Conservation (phyloP, 2,797 vertebrate genomes). For the Chelon auratus region DNA sequence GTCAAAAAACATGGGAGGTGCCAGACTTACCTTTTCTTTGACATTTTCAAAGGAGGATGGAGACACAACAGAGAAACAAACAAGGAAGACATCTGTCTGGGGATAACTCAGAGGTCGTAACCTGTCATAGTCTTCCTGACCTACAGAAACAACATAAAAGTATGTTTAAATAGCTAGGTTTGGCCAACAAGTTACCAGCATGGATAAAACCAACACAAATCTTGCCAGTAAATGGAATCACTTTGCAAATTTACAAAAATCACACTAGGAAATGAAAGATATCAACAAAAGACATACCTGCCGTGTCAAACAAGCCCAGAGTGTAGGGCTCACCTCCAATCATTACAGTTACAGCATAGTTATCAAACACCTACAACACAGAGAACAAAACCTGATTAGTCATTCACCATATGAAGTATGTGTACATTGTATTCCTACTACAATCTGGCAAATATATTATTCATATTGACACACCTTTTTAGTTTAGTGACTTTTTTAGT, state of each 20-base stretch:
- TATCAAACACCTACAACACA: slow-evolving; percentile 85
- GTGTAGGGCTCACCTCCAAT: slow-evolving; percentile 89
- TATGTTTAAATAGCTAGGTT: background rate
- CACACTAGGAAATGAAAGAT: background rate
- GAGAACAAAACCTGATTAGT: slow-evolving; percentile 3
- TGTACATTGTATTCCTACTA: background rate
- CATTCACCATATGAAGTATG: background rate
- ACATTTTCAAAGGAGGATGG: slow-evolving; percentile 90
- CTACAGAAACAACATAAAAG: slow-evolving; percentile 63
- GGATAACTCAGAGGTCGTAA: slow-evolving; percentile 89
- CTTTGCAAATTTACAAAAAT: background rate
- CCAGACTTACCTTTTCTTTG: slow-evolving; percentile 85
- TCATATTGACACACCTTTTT: no score
- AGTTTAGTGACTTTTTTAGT: no score
- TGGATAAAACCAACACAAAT: background rate
- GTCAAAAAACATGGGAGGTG: background rate
- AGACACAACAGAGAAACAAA: slow-evolving; percentile 88
- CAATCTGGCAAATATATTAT: background rate
- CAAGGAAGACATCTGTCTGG: slow-evolving; percentile 88
- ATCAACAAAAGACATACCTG: slow-evolving; percentile 75
- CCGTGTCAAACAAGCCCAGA: slow-evolving; percentile 88
- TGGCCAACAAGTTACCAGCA: background rate
- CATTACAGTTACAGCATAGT: slow-evolving; percentile 90
- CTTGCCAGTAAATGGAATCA: no score
- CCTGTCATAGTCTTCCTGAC: slow-evolving; percentile 89